Evolutionary conservation across 2,113 vertebrate genomes (phyloP), one percentile per base, ranked within the genome.

Genomic region (Aspidoscelis tigris): DNA sequence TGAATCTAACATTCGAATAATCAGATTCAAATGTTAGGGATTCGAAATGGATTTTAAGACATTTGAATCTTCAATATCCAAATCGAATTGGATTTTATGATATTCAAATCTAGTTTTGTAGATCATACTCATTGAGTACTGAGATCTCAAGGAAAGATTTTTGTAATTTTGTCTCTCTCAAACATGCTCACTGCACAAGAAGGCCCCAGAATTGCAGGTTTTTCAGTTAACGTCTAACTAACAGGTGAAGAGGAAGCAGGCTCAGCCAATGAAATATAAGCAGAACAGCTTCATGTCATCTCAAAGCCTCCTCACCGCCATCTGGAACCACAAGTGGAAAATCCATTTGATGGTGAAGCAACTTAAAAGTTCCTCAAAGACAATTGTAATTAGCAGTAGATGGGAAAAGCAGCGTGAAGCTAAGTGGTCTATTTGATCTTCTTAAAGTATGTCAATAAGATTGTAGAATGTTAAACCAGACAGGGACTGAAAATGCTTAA

Each of bases 301-400:
- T 89, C 74, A 73, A 92, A 83, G 92, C 66, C 85, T 83, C 70
- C 74, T 76, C 91, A 88, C 33, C 90, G 95, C 91, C 93, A 90
- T 83, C 90, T 87, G 87, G 86, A 85, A 88, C 84, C 78, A 87
- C 92, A 94, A 96, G 91, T 95, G 95, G 94, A 93, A 96, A 96
- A 97, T 22, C 9, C 90, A 91, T 93, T 93, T 93, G 88, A 88
- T 92, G 91, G 87, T 84, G 84, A 88, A 87, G 58, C 88, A 43
- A 88, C 92, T 87, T 80, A 87, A 93, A 91, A 89, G 85, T 85
- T 93, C 86, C 93, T 85, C 82, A 89, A 94, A 95, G 92, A 93
- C 90, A 92, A 94, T 87, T 92, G 92, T 90, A 95, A 96, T 96
- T 96, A 96, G 92, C 91, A 89, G 26, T 91, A 91, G 84, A 90